Percentiles rank a stretch among this genome's conserved stretches.
Conservation (phyloP, 2,797 vertebrate genomes). For the Acrossocheilus wenchowensis region DNA sequence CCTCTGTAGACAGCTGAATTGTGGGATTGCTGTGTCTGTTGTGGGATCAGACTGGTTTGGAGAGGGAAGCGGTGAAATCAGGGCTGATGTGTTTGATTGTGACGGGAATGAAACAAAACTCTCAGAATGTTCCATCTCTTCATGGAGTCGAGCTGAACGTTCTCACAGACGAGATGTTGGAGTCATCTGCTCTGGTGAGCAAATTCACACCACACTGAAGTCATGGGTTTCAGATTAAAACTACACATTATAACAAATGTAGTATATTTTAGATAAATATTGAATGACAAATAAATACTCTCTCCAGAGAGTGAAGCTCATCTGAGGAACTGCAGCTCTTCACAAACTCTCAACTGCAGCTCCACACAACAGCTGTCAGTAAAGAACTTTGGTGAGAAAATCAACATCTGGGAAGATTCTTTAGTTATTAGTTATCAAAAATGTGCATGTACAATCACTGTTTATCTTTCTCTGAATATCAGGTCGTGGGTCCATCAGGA, state of each 20-base stretch:
- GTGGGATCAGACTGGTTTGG: no score
- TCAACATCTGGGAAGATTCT: neutral
- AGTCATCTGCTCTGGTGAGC: no score
- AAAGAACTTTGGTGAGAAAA: neutral
- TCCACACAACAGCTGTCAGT: constrained; percentile 27
- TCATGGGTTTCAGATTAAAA: neutral
- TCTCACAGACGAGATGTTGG: no score
- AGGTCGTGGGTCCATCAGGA: constrained; percentile 15
- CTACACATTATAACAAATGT: neutral
- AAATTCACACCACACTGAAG: neutral
- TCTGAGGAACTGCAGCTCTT: constrained; percentile 53
- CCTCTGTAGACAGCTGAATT: neutral
- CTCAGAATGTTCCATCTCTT: no score
- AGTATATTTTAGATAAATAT: neutral
- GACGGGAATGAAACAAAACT: no score
- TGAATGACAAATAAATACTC: neutral
- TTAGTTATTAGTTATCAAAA: neutral
- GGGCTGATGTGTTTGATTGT: constrained; percentile 12
- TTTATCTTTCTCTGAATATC: neutral
- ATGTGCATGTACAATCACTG: no score
- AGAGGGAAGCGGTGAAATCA: neutral
- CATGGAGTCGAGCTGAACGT: no score
- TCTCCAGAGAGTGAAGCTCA: neutral
- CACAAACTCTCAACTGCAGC: constrained; percentile 47
- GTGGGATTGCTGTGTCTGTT: neutral